Evolutionary conservation across 2,113 vertebrate genomes (phyloP).

Genomic region (Gallinago undulata): DNA sequence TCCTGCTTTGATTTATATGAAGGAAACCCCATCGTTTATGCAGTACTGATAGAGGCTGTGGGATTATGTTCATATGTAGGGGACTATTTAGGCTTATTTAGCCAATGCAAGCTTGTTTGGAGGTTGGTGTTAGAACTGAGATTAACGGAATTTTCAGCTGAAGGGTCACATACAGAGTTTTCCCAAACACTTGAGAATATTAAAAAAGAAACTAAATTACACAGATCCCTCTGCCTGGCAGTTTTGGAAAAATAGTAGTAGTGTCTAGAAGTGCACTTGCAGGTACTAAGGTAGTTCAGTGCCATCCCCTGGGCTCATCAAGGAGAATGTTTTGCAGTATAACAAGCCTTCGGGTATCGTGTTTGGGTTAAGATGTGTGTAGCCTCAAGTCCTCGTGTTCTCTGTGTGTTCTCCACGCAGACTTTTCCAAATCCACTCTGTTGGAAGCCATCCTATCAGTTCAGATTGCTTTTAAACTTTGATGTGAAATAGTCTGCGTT

Average conservation of each 20-base stretch:
- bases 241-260: background rate
- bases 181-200: background rate
- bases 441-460: background rate
- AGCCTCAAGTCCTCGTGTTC: background rate
- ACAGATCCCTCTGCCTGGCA: background rate
- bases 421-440: background rate
- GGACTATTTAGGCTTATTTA: constrained; percentile 2
- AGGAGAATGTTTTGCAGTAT: background rate
- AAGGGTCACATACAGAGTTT: background rate
- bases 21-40: background rate
- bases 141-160: background rate
- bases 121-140: background rate
- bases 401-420: fast-evolving
- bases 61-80: background rate
- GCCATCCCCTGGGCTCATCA: background rate
- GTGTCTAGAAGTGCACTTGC: background rate
- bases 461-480: background rate
- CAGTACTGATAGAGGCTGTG: background rate
- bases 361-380: background rate
- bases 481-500: background rate
- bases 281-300: background rate
- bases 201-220: background rate
- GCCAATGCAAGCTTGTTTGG: background rate
- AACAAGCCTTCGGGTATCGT: background rate
- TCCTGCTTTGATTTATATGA: background rate